phyloP scores from a whole-genome alignment of 35 echinoderm and acorn worm genomes.

The Strongylocentrotus purpuratus region DNA sequence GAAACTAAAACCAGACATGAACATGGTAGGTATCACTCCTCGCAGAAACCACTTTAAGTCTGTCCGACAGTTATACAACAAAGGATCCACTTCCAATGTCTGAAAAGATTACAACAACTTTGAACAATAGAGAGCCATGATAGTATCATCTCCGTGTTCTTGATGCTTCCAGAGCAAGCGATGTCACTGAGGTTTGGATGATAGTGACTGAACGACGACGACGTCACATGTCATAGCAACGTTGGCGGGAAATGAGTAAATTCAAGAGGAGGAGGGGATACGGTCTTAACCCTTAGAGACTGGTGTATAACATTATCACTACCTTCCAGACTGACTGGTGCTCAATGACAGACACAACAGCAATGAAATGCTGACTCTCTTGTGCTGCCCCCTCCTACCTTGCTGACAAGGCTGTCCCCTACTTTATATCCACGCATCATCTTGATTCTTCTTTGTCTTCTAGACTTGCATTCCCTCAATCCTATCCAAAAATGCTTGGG shows the following conservation, averaged over 20 bases:
- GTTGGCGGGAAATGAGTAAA: constrained; percentile 29
- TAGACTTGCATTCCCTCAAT: too few relatives aligned
- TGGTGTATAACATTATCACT: neutral
- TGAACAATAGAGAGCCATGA: neutral
- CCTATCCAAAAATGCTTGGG: too few relatives aligned
- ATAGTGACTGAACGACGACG: neutral
- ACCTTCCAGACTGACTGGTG: neutral
- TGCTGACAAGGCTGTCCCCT: too few relatives aligned
- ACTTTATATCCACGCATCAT: too few relatives aligned
- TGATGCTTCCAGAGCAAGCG: neutral
- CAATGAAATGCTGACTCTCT: neutral
- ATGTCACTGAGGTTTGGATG: neutral
- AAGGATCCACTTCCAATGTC: neutral
- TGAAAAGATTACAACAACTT: neutral
- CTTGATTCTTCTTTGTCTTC: too few relatives aligned
- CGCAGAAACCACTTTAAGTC: too few relatives aligned
- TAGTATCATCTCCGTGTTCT: neutral
- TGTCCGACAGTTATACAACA: too few relatives aligned
- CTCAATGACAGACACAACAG: neutral
- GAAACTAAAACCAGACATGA: too few relatives aligned
- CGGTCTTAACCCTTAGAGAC: constrained; percentile 13
- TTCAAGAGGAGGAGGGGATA: neutral
- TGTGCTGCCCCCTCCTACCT: neutral
- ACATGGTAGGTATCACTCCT: too few relatives aligned
- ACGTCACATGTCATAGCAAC: neutral